phyloP scores from a whole-genome alignment of 1,140 invertebrate species.

The Bombus polaris region DNA sequence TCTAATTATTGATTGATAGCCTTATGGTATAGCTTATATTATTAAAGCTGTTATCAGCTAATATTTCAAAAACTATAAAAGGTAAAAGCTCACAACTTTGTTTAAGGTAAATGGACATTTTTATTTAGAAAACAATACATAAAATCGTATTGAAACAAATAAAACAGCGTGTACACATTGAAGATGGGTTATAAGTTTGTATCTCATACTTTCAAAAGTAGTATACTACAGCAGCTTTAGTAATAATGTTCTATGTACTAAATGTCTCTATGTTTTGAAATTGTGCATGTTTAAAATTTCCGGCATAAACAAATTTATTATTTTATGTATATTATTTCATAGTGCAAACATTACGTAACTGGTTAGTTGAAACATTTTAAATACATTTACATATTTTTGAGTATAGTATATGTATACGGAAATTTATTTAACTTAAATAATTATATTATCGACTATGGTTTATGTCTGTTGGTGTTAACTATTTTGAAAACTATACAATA shows the following conservation, averaged over 20 bases:
- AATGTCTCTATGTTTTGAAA: conserved; percentile 1
- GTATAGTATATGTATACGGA: not conserved
- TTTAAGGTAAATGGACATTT: not conserved
- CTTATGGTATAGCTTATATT: no score
- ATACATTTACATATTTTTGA: not conserved
- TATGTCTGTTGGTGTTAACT: not conserved
- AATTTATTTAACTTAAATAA: no score
- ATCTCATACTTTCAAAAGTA: not conserved
- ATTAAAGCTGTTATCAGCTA: not conserved
- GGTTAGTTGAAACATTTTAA: not conserved
- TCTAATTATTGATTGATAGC: no score
- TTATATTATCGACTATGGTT: not conserved
- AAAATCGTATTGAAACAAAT: not conserved
- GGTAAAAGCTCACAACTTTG: not conserved
- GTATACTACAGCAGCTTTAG: not conserved
- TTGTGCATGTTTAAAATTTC: conserved; percentile 38
- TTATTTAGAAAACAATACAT: not conserved
- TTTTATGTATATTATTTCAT: not conserved
- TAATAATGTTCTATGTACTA: not conserved
- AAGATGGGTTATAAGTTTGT: not conserved
- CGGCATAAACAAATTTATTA: not conserved
- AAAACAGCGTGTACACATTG: not conserved
- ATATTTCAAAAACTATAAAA: not conserved
- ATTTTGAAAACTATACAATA: conserved; percentile 6
- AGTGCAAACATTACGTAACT: not conserved